Conservation (phyloP, 1,140 invertebrate genomes). For the Drosophila triauraria region DNA sequence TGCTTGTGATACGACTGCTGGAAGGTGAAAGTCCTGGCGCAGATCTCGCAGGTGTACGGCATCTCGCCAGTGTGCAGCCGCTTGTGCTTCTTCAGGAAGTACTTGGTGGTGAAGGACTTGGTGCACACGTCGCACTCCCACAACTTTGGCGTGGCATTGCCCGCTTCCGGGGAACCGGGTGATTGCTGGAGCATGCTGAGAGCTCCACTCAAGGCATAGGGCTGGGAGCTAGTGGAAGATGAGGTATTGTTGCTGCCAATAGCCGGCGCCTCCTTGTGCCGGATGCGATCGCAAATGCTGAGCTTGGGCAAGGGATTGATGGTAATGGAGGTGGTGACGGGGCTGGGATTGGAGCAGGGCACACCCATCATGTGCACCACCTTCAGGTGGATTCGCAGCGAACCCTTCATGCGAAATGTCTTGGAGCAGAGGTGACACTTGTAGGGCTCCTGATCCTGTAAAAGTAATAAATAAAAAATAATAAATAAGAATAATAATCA, state of each 20-base stretch:
- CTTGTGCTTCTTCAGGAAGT: conserved; percentile 95
- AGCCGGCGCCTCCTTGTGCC: conserved; percentile 65
- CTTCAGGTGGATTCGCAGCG: conserved; percentile 92
- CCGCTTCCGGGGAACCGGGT: conserved; percentile 14
- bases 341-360: conserved; percentile 68
- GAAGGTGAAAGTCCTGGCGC: conserved; percentile 95
- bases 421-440: conserved; percentile 92
- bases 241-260: conserved; percentile 4
- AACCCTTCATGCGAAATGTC: conserved; percentile 92
- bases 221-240: conserved; percentile 32
- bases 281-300: conserved; percentile 81
- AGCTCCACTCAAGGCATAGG: conserved; percentile 67
- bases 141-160: conserved; percentile 85
- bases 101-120: conserved; percentile 95
- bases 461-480: too few relatives aligned
- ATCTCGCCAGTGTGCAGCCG: conserved; percentile 94
- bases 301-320: conserved; percentile 61
- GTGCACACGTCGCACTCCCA: conserved; percentile 94
- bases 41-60: conserved; percentile 93
- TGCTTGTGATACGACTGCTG: conserved; percentile 97
- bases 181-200: conserved; percentile 71
- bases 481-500: too few relatives aligned
- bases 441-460: conserved; percentile 86
- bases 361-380: conserved; percentile 88
- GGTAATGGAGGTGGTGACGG: conserved; percentile 4